phyloP scores from a whole-genome alignment of 1,140 invertebrate species.

The Andricus grossulariae region DNA sequence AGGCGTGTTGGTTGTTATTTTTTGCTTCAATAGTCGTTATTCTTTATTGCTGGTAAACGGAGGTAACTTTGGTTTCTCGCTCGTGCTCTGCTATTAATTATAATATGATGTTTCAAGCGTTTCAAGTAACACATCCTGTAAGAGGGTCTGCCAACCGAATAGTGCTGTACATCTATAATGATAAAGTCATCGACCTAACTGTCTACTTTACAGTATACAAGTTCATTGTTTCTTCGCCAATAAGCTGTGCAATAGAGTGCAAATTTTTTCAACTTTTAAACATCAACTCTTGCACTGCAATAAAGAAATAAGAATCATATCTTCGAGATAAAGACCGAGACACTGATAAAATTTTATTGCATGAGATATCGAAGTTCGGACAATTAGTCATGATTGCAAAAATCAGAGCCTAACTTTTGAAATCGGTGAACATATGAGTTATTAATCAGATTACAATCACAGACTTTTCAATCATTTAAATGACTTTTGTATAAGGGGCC shows the following conservation, averaged over 20 bases:
- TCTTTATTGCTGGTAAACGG: neutral
- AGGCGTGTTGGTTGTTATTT: neutral
- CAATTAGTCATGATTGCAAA: too few relatives aligned
- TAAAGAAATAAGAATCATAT: neutral
- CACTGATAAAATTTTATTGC: too few relatives aligned
- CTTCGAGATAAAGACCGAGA: neutral
- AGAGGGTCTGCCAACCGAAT: constrained; percentile 6
- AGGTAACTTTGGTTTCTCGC: neutral
- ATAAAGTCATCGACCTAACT: constrained; percentile 11
- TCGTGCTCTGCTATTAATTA: neutral
- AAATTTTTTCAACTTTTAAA: too few relatives aligned
- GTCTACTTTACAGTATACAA: neutral
- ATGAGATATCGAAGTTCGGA: too few relatives aligned
- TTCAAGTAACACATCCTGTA: constrained; percentile 13
- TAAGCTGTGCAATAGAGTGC: neutral
- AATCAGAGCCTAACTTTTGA: too few relatives aligned
- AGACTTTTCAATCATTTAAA: too few relatives aligned
- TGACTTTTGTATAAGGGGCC: too few relatives aligned
- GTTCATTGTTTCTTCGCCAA: neutral
- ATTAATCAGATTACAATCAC: too few relatives aligned
- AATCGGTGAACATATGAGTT: too few relatives aligned
- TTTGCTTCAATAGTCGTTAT: neutral
- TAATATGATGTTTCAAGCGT: neutral
- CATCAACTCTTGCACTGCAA: neutral
- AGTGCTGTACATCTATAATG: neutral